These are phyloP conservation scores for Drosophila trichaetosa DNA, from an alignment of 2,888 invertebrate species.

Conservation along the genomic window DNA sequence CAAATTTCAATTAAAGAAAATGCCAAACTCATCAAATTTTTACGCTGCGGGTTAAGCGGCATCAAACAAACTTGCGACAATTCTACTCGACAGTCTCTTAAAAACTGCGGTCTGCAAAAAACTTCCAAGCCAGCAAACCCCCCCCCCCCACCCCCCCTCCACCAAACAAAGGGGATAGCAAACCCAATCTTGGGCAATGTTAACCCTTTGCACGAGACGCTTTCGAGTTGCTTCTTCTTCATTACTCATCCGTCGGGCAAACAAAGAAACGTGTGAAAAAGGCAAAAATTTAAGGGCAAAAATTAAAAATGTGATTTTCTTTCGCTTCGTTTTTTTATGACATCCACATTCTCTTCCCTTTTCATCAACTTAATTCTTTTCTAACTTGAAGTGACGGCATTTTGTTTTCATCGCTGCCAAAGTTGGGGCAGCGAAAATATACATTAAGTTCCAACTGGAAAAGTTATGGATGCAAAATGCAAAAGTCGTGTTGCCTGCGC, in stretches of 20 bases:
- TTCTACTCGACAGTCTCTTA: constrained; percentile 47
- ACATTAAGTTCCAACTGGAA: constrained; percentile 30
- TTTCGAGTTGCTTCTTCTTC: constrained; percentile 17
- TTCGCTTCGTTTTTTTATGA: constrained; percentile 4
- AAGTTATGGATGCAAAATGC: constrained; percentile 76
- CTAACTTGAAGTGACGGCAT: constrained; percentile 43
- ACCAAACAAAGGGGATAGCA: background rate
- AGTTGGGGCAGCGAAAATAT: constrained; percentile 28
- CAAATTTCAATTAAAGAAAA: constrained; percentile 82
- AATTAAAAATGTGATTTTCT: constrained; percentile 42
- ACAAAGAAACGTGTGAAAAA: constrained; percentile 75
- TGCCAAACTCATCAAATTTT: constrained; percentile 79
- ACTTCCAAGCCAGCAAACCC: constrained; percentile 14
- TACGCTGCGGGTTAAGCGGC: constrained; percentile 75
- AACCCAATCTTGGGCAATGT: constrained; percentile 26
- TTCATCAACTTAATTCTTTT: constrained; percentile 6
- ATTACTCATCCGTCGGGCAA: constrained; percentile 38
- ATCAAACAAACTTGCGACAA: constrained; percentile 62
- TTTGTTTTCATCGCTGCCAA: constrained; percentile 33
- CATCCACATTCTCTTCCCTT: background rate
- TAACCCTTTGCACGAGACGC: constrained; percentile 64
- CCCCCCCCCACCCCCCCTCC: background rate
- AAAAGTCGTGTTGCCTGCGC: constrained; percentile 66
- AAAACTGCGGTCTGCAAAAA: constrained; percentile 63
- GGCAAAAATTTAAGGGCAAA: constrained; percentile 70